These are phyloP conservation scores for Gulo gulo DNA, from an alignment of 2,113 vertebrate species.

Conservation along the genomic window DNA sequence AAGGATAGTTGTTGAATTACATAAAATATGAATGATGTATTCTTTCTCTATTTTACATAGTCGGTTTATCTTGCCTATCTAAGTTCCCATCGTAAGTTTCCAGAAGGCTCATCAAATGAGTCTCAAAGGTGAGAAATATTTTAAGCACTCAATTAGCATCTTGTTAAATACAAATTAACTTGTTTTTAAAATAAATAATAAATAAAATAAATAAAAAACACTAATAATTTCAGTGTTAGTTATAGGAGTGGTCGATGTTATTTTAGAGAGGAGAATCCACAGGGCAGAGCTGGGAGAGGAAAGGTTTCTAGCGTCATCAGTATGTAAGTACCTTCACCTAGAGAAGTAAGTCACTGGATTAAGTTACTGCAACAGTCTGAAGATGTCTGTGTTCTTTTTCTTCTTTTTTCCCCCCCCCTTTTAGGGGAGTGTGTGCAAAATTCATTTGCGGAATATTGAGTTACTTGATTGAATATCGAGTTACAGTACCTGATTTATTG, in stretches of 20 bases:
- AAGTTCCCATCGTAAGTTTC: background rate
- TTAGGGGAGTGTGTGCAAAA: background rate
- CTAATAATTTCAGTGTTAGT: background rate
- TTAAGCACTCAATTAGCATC: background rate
- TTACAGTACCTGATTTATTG: background rate
- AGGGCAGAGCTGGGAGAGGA: background rate
- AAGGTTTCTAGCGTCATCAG: background rate
- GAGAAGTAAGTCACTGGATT: background rate
- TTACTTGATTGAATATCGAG: background rate
- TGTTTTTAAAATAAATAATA: no score
- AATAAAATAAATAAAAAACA: no score
- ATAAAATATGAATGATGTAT: background rate
- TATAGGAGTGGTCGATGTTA: background rate
- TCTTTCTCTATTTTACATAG: background rate
- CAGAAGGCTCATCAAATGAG: background rate
- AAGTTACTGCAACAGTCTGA: background rate
- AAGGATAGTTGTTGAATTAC: background rate
- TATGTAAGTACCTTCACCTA: background rate
- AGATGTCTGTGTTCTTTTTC: background rate
- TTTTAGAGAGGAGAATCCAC: background rate
- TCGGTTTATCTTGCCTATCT: background rate
- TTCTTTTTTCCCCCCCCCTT: background rate
- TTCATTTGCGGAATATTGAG: background rate
- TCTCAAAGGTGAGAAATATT: slow-evolving; percentile 9
- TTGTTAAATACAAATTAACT: slow-evolving; percentile 28